Evolutionary conservation across 2,888 invertebrate species (phyloP).

Genomic region (Chrysolina haemoptera): DNA sequence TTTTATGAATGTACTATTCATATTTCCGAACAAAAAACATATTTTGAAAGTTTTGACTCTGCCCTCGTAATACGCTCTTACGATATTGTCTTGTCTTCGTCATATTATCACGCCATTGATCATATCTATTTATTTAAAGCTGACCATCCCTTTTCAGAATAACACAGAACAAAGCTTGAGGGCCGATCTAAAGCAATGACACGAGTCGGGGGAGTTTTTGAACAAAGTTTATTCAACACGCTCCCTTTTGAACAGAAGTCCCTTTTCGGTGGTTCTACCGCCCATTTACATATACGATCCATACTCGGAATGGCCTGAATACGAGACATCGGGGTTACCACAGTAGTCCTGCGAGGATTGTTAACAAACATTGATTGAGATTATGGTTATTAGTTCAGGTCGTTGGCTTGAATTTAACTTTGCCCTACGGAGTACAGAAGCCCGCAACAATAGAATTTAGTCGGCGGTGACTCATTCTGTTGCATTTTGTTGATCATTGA

Average conservation of each 20-base stretch:
- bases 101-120: too few relatives aligned
- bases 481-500: too few relatives aligned
- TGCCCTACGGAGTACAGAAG: neutral
- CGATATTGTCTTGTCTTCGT: too few relatives aligned
- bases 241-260: neutral
- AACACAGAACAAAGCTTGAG: neutral
- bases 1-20: too few relatives aligned
- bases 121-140: too few relatives aligned
- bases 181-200: neutral
- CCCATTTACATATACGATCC: neutral
- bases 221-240: neutral
- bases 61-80: too few relatives aligned
- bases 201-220: neutral
- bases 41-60: too few relatives aligned
- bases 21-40: too few relatives aligned
- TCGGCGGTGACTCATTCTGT: neutral
- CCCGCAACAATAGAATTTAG: neutral
- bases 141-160: too few relatives aligned
- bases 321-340: neutral
- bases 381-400: conserved; percentile 13
- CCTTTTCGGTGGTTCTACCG: neutral
- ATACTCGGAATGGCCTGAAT: neutral
- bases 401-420: neutral
- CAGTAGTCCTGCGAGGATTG: neutral
- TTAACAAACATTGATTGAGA: conserved; percentile 14